Conservation (phyloP, 2,113 vertebrate species). For the Amazona guildingii region DNA sequence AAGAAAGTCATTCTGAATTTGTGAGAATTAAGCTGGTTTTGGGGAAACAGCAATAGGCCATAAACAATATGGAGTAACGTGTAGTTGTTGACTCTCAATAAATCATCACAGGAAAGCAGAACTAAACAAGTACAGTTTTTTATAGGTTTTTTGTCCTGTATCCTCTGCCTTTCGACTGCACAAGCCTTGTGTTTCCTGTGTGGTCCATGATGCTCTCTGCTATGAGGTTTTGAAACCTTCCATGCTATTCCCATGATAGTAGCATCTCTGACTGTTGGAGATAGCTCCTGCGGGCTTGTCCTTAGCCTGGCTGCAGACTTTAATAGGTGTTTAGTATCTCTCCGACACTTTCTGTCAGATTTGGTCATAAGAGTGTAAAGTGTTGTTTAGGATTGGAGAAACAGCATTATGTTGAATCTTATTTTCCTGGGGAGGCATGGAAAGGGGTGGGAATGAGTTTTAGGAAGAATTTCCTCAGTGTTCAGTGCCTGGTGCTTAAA, state of each 20-base stretch:
- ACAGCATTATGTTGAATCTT: not conserved
- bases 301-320: not conserved
- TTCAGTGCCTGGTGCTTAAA: not conserved
- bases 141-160: not conserved
- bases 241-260: not conserved
- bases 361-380: not conserved
- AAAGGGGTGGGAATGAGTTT: not conserved
- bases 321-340: not conserved
- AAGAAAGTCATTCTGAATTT: not conserved
- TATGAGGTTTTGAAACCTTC: not conserved
- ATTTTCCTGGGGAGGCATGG: not conserved
- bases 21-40: not conserved
- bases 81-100: not conserved
- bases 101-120: not conserved
- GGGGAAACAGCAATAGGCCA: not conserved
- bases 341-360: not conserved
- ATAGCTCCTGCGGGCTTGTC: not conserved
- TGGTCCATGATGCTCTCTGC: not conserved
- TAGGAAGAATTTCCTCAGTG: not conserved
- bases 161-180: not conserved
- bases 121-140: not conserved
- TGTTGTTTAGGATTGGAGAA: not conserved
- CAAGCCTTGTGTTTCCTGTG: not conserved
- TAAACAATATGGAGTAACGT: not conserved
- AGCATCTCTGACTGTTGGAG: not conserved